Evolutionary conservation across 2,888 invertebrate genomes (phyloP).

Genomic region (Poecilus cupreus): DNA sequence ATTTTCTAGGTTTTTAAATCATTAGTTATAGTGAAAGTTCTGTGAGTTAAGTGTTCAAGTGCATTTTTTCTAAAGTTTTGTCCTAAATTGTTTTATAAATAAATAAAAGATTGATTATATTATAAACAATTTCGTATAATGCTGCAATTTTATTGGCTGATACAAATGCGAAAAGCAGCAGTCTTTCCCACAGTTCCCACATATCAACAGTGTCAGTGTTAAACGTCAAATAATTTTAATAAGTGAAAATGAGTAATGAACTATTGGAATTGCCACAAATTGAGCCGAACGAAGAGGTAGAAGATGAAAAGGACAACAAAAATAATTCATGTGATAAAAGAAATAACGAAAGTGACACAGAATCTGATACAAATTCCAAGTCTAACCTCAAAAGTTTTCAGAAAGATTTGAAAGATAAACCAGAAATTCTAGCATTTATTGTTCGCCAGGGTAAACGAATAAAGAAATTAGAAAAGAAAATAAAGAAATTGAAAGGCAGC

Average conservation of each 20-base stretch:
- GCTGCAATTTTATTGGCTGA: no score
- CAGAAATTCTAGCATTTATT: conserved; percentile 77
- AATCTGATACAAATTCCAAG: conserved; percentile 49
- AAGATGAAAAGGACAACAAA: conserved; percentile 10
- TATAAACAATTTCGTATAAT: no score
- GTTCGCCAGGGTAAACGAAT: conserved; percentile 76
- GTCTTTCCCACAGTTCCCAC: background rate
- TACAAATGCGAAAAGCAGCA: no score
- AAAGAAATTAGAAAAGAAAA: conserved; percentile 75
- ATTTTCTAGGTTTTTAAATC: no score
- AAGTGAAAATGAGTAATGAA: conserved; percentile 18
- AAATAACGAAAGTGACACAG: conserved; percentile 54
- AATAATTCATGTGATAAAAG: background rate
- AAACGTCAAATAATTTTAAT: background rate
- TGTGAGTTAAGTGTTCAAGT: background rate
- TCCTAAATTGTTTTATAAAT: no score
- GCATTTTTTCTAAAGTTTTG: background rate
- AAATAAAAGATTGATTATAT: no score
- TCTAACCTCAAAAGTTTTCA: conserved; percentile 64
- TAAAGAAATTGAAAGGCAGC: conserved; percentile 77
- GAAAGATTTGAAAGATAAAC: conserved; percentile 75
- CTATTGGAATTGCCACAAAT: conserved; percentile 21
- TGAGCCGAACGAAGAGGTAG: background rate
- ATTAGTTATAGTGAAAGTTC: no score
- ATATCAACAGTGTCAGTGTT: background rate